Conservation (phyloP, 2,113 vertebrate genomes). For the Lampris incognitus region DNA sequence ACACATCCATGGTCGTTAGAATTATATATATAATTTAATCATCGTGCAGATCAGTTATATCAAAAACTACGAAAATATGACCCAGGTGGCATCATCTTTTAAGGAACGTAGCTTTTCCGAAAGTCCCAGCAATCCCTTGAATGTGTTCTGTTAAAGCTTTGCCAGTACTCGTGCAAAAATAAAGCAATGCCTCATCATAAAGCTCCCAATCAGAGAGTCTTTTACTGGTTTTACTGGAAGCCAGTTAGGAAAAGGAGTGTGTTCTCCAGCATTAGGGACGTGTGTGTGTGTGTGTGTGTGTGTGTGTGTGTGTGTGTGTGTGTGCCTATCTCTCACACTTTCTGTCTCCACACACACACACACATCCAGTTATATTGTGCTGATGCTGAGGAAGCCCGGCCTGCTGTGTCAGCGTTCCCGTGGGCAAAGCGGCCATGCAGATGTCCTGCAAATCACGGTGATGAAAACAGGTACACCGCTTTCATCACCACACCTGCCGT, state of each 20-base stretch:
- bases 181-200: conserved; percentile 47
- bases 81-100: background rate
- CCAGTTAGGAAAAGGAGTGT: conserved; percentile 31
- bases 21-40: too few relatives aligned
- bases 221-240: conserved; percentile 20
- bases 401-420: conserved; percentile 76
- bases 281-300: background rate
- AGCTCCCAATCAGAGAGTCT: conserved; percentile 50
- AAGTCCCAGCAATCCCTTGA: conserved; percentile 12
- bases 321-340: conserved; percentile 5
- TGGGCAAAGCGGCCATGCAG: conserved; percentile 70
- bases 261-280: background rate
- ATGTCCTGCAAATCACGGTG: conserved; percentile 66
- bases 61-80: too few relatives aligned
- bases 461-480: conserved; percentile 69
- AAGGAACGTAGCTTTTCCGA: conserved; percentile 8
- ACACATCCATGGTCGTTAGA: too few relatives aligned
- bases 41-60: too few relatives aligned
- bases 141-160: conserved; percentile 44
- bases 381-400: conserved; percentile 64
- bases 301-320: conserved; percentile 13
- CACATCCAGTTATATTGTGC: conserved; percentile 58
- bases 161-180: conserved; percentile 8
- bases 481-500: conserved; percentile 74
- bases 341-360: conserved; percentile 1